Percentiles rank a stretch among this genome's conserved stretches.
Conservation (phyloP, 2,888 invertebrate genomes). For the Andrena bucephala region DNA sequence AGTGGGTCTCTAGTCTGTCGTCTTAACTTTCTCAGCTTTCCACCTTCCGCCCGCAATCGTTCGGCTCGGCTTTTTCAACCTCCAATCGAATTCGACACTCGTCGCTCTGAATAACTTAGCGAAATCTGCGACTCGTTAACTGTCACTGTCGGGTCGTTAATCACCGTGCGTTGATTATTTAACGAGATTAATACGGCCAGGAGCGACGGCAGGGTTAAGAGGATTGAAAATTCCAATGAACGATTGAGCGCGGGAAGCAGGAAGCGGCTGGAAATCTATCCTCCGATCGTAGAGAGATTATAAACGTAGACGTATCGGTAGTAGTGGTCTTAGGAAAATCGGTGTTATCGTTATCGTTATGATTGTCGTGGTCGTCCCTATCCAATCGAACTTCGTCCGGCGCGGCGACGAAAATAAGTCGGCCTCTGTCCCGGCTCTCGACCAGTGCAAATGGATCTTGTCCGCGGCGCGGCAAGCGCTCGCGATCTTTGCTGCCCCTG, state of each 20-base stretch:
- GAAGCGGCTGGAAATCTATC: constrained; percentile 55
- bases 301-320: constrained; percentile 51
- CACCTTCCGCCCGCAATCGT: constrained; percentile 23
- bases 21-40: constrained; percentile 65
- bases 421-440: constrained; percentile 4
- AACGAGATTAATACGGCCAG: too few species aligned
- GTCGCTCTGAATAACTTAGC: too few species aligned
- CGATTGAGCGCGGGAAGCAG: constrained; percentile 27
- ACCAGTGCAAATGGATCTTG: not conserved
- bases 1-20: constrained; percentile 83
- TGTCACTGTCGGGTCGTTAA: too few species aligned
- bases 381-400: not conserved
- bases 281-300: constrained; percentile 63
- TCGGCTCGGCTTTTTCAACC: not conserved
- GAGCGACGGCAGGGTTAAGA: not conserved
- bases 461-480: constrained; percentile 24
- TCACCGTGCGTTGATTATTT: not conserved
- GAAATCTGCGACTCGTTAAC: not conserved
- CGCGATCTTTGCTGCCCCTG: constrained; percentile 42
- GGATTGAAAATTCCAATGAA: not conserved
- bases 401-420: not conserved
- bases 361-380: constrained; percentile 15
- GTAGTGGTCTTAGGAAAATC: constrained; percentile 61
- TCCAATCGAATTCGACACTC: too few species aligned
- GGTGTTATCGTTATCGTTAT: constrained; percentile 47